Base-by-base conservation (phyloP, 2,113 vertebrate genomes). In the Centrocercus urophasianus region DNA sequence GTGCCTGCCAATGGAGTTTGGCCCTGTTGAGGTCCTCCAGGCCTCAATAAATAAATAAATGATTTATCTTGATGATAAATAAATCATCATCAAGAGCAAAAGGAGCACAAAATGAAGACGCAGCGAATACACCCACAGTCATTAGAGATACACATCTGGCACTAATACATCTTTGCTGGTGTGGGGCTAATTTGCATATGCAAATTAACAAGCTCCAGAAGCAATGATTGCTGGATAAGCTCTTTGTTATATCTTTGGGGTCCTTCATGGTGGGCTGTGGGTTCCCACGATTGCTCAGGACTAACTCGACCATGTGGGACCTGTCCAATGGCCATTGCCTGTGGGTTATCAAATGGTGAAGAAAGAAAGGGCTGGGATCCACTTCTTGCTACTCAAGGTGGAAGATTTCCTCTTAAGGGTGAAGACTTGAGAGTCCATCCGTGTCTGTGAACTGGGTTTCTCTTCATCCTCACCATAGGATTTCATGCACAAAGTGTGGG, bases 111-210 rank as follows among this genome's bases (percentile, higher is more conserved):
- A 61, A 59, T 0, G 36, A 79, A 65, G 82, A 50, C 60, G 48
- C 34, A 66, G 83, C 38, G 15, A 57, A 71, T 59, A 74, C 70
- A 65, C 14, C 71, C 3, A 3, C 28, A 76, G 56, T 24, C 75
- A 66, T 76, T n/a, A 86, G 88, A 88, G 80, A 42, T 21, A n/a
- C 67, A 40, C 92, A 95, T 79, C 79, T 95, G 95, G 90, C 69
- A 42, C 28, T 15, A 8, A 57, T 63, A 27, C 64, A 79, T 40
- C 30, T 5, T 82, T 75, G 81, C 83, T 0, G 0, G 18, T 12
- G 76, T 73, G 25, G 76, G 59, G n/a, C 63, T 82, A 27, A 67
- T 86, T 71, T 86, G 47, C 88, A 86, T 43, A 59, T 32, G 34
- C 38, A 38, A 30, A 83, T 83, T 15, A 81, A 28, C 42, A 20